Evolutionary conservation across 2,797 vertebrate genomes (phyloP), one percentile per base, ranked within the genome.

Genomic region (Syngnathus rostellatus): DNA sequence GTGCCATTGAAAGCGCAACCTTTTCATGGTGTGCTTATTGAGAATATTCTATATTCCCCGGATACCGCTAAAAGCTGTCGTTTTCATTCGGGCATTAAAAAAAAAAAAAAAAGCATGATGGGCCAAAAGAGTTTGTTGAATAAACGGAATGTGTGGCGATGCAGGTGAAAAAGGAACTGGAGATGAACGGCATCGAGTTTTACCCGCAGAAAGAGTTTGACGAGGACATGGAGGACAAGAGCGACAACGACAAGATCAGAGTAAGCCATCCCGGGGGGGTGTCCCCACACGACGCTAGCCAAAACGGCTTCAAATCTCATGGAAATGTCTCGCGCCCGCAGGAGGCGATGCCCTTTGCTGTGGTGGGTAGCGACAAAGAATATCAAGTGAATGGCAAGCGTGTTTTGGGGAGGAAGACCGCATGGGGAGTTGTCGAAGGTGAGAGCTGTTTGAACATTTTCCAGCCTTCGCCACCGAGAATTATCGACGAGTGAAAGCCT

Each of bases 151-250:
- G 45, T 50, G 2, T 4, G 1, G 31, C 8, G 14, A 38, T 71
- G 45, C 55, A 93, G 92, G 89, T 93, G 41, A 94, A 94, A 76
- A 98, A 99, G 89, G 95, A 99, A 83, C 87, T 99, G 64, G 96
- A 98, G 87, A 88, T 91, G 67, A 87, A 92, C 0, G 95, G 96
- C 48, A 95, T 97, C 0, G 96, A 98, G 79, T 95, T 96, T 86
- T 99, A 98, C 72, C 97, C 97, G 1, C 97, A 99, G 83, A 98
- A 97, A 77, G 97, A 99, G 80, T 98, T 98, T 66, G 97, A 99
- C 73, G 96, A 99, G 8, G 97, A 99, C 83, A 86, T 95, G 89
- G 97, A 99, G 72, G 97, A 99, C 87, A 98, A 98, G 87, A 94
- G 93, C 10, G 96, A 98, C 78, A 99, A 99, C 0, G 96, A 99